Evolutionary conservation across 1,140 invertebrate genomes (phyloP).

Genomic region (Papilio aristodemus): DNA sequence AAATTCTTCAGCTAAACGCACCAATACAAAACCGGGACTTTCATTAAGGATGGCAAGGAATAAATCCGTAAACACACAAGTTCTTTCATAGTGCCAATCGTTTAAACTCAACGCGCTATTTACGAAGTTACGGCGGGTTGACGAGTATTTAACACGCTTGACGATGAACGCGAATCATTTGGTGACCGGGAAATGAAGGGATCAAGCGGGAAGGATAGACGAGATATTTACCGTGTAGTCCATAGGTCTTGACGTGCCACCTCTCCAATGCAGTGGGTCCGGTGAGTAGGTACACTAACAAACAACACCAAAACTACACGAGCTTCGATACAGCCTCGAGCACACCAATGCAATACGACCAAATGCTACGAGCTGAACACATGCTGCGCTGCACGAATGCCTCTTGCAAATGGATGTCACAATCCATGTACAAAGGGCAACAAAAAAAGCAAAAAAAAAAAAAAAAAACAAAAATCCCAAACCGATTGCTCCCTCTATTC

Average conservation of each 20-base stretch:
- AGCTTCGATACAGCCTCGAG: constrained; percentile 73
- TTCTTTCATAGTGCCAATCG: constrained; percentile 77
- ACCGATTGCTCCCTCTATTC: constrained; percentile 76
- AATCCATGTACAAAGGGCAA: constrained; percentile 76
- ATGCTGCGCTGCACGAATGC: constrained; percentile 71
- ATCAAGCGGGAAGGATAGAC: constrained; percentile 67
- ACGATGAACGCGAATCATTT: constrained; percentile 62
- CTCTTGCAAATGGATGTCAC: constrained; percentile 69
- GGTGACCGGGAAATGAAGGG: constrained; percentile 60
- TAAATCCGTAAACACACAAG: constrained; percentile 54
- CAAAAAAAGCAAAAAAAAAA: constrained; percentile 65
- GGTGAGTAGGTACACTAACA: constrained; percentile 69
- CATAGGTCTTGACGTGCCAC: constrained; percentile 74
- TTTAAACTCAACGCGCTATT: constrained; percentile 59
- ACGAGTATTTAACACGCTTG: constrained; percentile 67
- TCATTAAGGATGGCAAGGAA: constrained; percentile 65
- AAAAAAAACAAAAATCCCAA: constrained; percentile 70
- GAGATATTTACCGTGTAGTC: constrained; percentile 76
- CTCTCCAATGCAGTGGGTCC: constrained; percentile 77
- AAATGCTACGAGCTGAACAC: constrained; percentile 76
- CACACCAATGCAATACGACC: constrained; percentile 78
- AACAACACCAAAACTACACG: constrained; percentile 80
- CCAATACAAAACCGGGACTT: constrained; percentile 74
- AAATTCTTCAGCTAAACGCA: constrained; percentile 92
- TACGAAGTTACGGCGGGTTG: constrained; percentile 52